Conservation (phyloP, 2,113 vertebrate species). For the Orthonyx spaldingii region DNA sequence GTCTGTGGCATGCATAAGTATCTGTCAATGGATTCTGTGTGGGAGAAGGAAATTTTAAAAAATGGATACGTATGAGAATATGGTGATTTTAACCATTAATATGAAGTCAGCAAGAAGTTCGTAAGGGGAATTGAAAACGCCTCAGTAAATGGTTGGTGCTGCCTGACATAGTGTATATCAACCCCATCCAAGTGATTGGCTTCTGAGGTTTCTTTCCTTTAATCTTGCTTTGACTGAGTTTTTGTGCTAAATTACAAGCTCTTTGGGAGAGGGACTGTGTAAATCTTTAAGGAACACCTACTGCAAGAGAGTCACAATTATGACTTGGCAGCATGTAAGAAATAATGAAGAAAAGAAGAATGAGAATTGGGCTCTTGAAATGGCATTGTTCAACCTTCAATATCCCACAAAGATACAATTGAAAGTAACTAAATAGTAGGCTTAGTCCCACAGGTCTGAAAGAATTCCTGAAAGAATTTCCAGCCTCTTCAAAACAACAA, state of each 20-base stretch:
- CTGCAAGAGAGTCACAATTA: constrained; percentile 9
- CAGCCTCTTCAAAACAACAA: constrained; percentile 60
- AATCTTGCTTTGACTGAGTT: background rate
- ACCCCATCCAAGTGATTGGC: background rate
- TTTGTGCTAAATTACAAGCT: constrained; percentile 17
- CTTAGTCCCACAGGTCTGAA: constrained; percentile 48
- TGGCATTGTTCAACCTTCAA: constrained; percentile 40
- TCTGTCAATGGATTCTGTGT: background rate
- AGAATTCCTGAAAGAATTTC: constrained; percentile 63
- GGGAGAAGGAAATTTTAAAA: background rate
- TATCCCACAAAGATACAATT: constrained; percentile 56
- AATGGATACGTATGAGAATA: background rate
- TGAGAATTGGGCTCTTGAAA: constrained; percentile 21
- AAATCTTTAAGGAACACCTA: constrained; percentile 36
- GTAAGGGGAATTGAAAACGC: background rate
- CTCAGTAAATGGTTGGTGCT: background rate
- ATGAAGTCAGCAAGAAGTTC: background rate
- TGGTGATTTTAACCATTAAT: background rate
- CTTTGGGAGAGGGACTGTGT: background rate
- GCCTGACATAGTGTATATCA: background rate
- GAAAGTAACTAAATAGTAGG: constrained; percentile 40
- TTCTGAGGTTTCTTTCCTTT: background rate
- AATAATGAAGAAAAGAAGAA: constrained; percentile 49
- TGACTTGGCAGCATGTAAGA: background rate
- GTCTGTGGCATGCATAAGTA: background rate